Evolutionary conservation across 2,888 invertebrate species (phyloP).

Genomic region (Zonitis immaculata): DNA sequence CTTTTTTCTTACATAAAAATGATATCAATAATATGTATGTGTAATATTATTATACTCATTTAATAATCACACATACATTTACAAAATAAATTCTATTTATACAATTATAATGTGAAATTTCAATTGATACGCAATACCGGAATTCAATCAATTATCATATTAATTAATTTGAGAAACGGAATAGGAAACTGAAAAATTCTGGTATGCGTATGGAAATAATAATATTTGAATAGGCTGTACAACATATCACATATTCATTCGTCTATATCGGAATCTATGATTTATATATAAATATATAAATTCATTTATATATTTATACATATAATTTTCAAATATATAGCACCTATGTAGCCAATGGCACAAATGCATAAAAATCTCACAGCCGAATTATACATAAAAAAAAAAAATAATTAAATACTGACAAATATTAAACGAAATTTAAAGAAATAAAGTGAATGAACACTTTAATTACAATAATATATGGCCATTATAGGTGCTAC

Average conservation of each 20-base stretch:
- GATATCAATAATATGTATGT: not conserved
- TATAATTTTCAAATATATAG: no score
- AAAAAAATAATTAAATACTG: constrained; percentile 47
- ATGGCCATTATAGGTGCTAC: constrained; percentile 45
- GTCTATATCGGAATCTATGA: constrained; percentile 11
- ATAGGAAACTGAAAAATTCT: not conserved
- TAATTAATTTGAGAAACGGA: not conserved
- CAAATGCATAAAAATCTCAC: constrained; percentile 48
- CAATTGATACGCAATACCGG: constrained; percentile 1
- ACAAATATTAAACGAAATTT: constrained; percentile 39
- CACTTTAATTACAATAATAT: constrained; percentile 30
- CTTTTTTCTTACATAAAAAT: not conserved
- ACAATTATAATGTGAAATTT: constrained; percentile 4
- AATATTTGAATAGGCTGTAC: constrained; percentile 32
- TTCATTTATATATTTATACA: no score
- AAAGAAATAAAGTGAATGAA: constrained; percentile 21
- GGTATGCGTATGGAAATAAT: constrained; percentile 14
- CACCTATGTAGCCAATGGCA: constrained; percentile 49
- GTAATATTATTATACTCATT: not conserved
- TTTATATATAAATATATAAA: no score
- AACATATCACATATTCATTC: constrained; percentile 41
- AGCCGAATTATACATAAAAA: constrained; percentile 44
- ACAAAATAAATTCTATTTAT: constrained; percentile 8
- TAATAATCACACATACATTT: not conserved
- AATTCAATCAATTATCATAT: not conserved